phyloP scores from a whole-genome alignment of 2,888 invertebrate genomes.

The Chironomus tentans region DNA sequence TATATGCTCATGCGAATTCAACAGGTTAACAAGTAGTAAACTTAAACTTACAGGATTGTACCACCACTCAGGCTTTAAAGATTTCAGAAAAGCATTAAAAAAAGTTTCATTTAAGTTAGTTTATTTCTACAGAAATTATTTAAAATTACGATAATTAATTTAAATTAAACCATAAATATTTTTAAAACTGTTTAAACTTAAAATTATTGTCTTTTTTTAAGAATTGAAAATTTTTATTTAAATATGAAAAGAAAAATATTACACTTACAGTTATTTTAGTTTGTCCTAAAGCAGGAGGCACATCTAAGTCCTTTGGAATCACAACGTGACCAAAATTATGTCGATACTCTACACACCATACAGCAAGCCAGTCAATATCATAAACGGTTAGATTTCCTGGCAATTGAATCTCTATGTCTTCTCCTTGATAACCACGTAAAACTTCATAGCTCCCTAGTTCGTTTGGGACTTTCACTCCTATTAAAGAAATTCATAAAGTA shows the following conservation, averaged over 20 bases:
- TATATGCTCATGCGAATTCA: background rate
- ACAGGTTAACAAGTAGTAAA: background rate
- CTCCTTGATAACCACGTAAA: constrained; percentile 77
- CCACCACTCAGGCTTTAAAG: constrained; percentile 80
- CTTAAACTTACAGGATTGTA: constrained; percentile 75
- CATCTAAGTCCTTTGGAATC: constrained; percentile 78
- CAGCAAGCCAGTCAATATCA: constrained; percentile 79
- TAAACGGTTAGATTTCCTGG: constrained; percentile 77
- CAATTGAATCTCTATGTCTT: constrained; percentile 83
- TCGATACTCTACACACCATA: constrained; percentile 83
- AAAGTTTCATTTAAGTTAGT: constrained; percentile 10
- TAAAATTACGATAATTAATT: too few species aligned
- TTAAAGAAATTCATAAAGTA: background rate
- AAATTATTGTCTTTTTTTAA: too few species aligned
- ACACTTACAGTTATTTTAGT: constrained; percentile 76
- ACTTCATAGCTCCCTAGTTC: constrained; percentile 76
- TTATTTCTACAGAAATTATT: too few species aligned
- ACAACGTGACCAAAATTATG: constrained; percentile 87
- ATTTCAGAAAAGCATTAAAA: constrained; percentile 31
- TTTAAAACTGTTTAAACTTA: too few species aligned
- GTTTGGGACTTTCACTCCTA: constrained; percentile 60
- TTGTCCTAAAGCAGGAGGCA: constrained; percentile 83
- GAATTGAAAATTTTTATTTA: too few species aligned
- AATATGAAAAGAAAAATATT: too few species aligned
- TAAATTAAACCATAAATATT: too few species aligned